A percentile compares a stretch with the other conserved stretches of the same genome.
These are phyloP conservation scores for Megaleporinus macrocephalus DNA, from an alignment of 2,113 vertebrate species.

Conservation along the genomic window DNA sequence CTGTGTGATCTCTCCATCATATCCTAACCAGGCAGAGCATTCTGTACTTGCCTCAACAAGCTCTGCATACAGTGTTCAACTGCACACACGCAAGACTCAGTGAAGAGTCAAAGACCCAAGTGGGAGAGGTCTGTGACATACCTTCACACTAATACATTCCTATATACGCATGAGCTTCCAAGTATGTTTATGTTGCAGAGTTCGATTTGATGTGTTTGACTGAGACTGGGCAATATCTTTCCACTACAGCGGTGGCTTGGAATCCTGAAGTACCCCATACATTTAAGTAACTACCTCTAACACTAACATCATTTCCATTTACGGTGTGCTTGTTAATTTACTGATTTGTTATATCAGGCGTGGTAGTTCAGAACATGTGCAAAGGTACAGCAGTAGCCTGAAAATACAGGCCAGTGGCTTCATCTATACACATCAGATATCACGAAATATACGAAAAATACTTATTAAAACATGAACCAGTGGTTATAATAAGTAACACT, in stretches of 20 bases:
- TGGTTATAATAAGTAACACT: too few relatives aligned
- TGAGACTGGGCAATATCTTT: background rate
- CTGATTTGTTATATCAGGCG: background rate
- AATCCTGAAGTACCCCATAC: background rate
- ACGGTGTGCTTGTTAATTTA: background rate
- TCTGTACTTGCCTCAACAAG: conserved; percentile 48
- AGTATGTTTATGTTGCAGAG: background rate
- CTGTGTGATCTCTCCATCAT: conserved; percentile 23
- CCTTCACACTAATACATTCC: background rate
- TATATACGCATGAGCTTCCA: background rate
- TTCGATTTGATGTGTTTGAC: background rate
- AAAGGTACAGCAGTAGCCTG: too few relatives aligned
- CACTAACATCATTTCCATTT: too few relatives aligned
- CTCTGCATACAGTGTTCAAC: background rate
- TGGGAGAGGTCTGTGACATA: background rate
- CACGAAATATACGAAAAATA: too few relatives aligned
- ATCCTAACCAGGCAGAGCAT: conserved; percentile 1
- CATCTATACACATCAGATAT: too few relatives aligned
- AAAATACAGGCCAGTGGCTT: too few relatives aligned
- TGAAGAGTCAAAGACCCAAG: background rate
- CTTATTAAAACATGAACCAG: too few relatives aligned
- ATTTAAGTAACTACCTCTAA: background rate
- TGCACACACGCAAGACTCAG: conserved; percentile 12
- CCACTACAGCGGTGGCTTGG: background rate
- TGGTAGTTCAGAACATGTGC: too few relatives aligned